Evolutionary conservation across 2,113 vertebrate genomes (phyloP).

Genomic region (Rostratula benghalensis): DNA sequence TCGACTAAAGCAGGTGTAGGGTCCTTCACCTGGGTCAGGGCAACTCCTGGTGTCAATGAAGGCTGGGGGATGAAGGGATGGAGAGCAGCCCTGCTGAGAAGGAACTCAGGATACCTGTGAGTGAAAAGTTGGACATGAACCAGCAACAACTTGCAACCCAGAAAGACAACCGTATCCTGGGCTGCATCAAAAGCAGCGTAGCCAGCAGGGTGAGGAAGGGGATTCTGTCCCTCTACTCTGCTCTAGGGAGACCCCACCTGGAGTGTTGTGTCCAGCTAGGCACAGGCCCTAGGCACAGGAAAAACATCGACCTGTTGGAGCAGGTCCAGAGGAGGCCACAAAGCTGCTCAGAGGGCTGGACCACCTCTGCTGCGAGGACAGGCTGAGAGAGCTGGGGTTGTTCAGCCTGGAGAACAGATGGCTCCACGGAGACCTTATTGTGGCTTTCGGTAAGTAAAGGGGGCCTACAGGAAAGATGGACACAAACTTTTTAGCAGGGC

Average conservation of each 20-base stretch:
- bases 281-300: no score
- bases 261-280: not conserved
- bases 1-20: not conserved
- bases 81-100: not conserved
- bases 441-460: not conserved
- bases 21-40: not conserved
- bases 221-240: not conserved
- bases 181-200: not conserved
- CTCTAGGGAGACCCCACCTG: not conserved
- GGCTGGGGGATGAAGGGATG: not conserved
- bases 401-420: not conserved
- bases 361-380: not conserved
- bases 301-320: not conserved
- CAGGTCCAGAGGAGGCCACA: not conserved
- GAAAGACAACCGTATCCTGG: not conserved
- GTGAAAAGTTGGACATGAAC: not conserved
- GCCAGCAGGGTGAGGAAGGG: not conserved
- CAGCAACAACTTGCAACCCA: not conserved
- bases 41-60: not conserved
- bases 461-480: not conserved
- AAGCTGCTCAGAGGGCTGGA: not conserved
- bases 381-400: not conserved
- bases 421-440: not conserved
- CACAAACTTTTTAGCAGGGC: not conserved
- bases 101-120: not conserved